Evolutionary conservation across 2,113 vertebrate genomes (phyloP).

Genomic region (Columba livia): DNA sequence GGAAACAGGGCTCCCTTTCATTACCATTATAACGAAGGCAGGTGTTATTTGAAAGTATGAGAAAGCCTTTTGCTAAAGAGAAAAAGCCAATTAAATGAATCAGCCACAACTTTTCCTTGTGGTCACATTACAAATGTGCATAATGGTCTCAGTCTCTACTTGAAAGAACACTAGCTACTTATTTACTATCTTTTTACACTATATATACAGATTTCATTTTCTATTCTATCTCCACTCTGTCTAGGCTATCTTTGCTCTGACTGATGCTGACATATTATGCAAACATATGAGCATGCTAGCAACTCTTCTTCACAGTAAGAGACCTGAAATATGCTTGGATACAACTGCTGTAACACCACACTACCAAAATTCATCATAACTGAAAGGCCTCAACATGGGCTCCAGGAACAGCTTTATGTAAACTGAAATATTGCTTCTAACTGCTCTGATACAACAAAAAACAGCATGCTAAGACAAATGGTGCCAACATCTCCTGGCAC

Average conservation of each 20-base stretch:
- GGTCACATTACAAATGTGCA: background rate
- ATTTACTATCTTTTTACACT: background rate
- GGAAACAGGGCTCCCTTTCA: background rate
- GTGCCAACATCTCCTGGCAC: slow-evolving; percentile 5
- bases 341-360: background rate
- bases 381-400: background rate
- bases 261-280: background rate
- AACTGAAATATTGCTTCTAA: slow-evolving; percentile 1
- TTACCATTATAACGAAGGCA: background rate
- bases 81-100: background rate
- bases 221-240: background rate
- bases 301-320: slow-evolving; percentile 27
- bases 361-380: background rate
- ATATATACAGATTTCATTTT: background rate
- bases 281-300: background rate
- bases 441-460: slow-evolving; percentile 8
- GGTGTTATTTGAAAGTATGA: background rate
- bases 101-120: background rate
- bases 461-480: background rate
- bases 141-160: background rate
- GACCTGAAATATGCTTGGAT: slow-evolving; percentile 9
- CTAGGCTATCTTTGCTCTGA: background rate
- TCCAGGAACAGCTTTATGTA: background rate
- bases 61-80: background rate
- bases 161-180: background rate